phyloP scores from a whole-genome alignment of 2,797 vertebrate species.

The Eutrigla gurnardus region DNA sequence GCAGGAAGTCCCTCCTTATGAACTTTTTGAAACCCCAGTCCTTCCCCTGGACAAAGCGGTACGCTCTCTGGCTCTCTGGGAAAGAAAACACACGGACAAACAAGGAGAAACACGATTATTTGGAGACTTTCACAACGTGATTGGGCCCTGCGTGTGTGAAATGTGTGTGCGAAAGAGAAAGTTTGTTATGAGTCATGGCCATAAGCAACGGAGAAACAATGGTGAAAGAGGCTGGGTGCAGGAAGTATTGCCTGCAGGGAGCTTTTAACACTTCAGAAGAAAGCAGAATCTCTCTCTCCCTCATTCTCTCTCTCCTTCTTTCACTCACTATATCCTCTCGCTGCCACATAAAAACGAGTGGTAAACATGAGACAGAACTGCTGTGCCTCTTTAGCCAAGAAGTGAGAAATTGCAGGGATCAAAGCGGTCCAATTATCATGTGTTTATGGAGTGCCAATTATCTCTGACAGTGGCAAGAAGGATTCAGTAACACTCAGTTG shows the following conservation, averaged over 20 bases:
- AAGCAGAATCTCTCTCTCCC: conserved; percentile 60
- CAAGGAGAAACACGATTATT: conserved; percentile 56
- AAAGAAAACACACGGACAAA: conserved; percentile 40
- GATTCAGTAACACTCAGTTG: conserved; percentile 66
- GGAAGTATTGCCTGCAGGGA: conserved; percentile 76
- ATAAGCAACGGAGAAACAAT: conserved; percentile 73
- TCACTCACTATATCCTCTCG: conserved; percentile 55
- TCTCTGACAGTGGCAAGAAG: conserved; percentile 78
- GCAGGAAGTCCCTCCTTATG: conserved; percentile 91
- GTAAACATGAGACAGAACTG: conserved; percentile 75
- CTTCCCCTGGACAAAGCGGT: conserved; percentile 92
- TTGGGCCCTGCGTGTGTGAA: conserved; percentile 55
- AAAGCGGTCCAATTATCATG: conserved; percentile 83
- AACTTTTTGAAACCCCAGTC: conserved; percentile 97
- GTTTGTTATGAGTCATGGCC: conserved; percentile 74
- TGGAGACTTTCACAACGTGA: conserved; percentile 54
- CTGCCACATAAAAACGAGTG: conserved; percentile 74
- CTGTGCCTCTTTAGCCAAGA: conserved; percentile 74
- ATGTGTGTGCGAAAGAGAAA: conserved; percentile 52
- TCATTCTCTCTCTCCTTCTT: conserved; percentile 31
- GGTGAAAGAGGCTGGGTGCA: conserved; percentile 71
- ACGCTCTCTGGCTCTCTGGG: conserved; percentile 90
- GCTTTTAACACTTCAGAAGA: conserved; percentile 81
- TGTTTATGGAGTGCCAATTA: conserved; percentile 84
- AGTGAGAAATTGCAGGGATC: conserved; percentile 80